These are phyloP conservation scores for Psylliodes chrysocephalus DNA, from an alignment of 2,888 invertebrate species.

Conservation along the genomic window DNA sequence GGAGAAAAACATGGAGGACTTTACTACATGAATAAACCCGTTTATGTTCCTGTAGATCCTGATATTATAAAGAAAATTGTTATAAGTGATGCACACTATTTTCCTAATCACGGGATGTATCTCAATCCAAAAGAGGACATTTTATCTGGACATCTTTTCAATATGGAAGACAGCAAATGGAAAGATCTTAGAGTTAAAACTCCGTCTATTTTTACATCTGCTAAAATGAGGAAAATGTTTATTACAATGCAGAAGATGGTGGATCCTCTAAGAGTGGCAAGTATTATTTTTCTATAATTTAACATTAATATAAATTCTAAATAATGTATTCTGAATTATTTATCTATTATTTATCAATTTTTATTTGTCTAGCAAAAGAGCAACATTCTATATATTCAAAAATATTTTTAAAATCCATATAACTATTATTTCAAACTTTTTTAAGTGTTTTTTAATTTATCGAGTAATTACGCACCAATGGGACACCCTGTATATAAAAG, in stretches of 20 bases:
- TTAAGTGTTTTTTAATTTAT: too few relatives aligned
- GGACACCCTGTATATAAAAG: too few relatives aligned
- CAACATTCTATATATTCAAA: too few relatives aligned
- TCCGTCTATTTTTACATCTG: slow-evolving; percentile 55
- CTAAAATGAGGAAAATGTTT: slow-evolving; percentile 60
- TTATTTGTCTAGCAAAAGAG: too few relatives aligned
- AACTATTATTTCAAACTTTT: too few relatives aligned
- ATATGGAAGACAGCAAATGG: slow-evolving; percentile 63
- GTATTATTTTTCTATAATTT: background rate
- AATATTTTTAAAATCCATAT: too few relatives aligned
- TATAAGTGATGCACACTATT: slow-evolving; percentile 67
- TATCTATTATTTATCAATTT: too few relatives aligned
- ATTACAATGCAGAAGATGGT: slow-evolving; percentile 46
- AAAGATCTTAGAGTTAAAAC: slow-evolving; percentile 54
- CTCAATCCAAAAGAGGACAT: slow-evolving; percentile 55
- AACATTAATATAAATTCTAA: too few relatives aligned
- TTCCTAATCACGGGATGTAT: slow-evolving; percentile 50
- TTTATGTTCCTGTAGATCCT: slow-evolving; percentile 52
- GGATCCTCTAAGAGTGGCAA: slow-evolving; percentile 22
- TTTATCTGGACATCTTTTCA: slow-evolving; percentile 61
- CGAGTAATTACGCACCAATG: too few relatives aligned
- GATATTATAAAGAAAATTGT: slow-evolving; percentile 63
- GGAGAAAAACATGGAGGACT: slow-evolving; percentile 52
- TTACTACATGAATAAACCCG: slow-evolving; percentile 61
- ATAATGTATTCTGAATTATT: too few relatives aligned